Evolutionary conservation across 2,888 invertebrate species (phyloP), one percentile per base, ranked within the genome.

Genomic region (Thelaira solivaga): DNA sequence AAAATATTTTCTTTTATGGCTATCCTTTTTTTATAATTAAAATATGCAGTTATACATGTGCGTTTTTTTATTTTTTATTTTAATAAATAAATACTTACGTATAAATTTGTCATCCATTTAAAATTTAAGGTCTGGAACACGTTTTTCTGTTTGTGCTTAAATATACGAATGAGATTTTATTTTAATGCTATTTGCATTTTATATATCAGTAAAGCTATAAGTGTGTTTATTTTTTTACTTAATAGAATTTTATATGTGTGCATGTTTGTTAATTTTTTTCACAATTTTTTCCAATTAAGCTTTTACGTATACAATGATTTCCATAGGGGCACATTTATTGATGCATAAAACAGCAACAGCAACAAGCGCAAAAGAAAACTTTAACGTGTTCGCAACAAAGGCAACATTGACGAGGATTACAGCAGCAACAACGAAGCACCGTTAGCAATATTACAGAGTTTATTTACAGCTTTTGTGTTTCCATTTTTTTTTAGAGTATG

Each of bases 311-410:
- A 78, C 74, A 61, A 65, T 78, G 74, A 78, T 78, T 78, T 78
- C 78, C 78, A 65, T 74, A 16, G 78, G 78, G 78, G 69, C 65
- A 67, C 74, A 78, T 78, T 74, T 78, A 67, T 71, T 78, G 65
- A 69, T 61, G 78, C 51, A 68, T 43, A 64, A 69, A 73, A 24
- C 34, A 31, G 36, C 29, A 57, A 39, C 71, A 67, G 34, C 71
- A 62, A 43, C 2, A 72, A 36, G 34, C 20, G n/a, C n/a, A n/a
- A 45, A 55, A 72, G 45, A 62, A 26, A 59, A 55, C 22, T 20
- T 11, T 20, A 41, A 36, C 53, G 16, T 45, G 69, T n/a, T 34
- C 26, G 16, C 41, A 47, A 26, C 57, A 43, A 13, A 41, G 51
- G 29, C 47, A 64, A 18, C 51, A 51, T 41, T 31, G 6, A 18